Conservation (phyloP, 1,140 invertebrate species). For the Branchinecta lindahli region DNA sequence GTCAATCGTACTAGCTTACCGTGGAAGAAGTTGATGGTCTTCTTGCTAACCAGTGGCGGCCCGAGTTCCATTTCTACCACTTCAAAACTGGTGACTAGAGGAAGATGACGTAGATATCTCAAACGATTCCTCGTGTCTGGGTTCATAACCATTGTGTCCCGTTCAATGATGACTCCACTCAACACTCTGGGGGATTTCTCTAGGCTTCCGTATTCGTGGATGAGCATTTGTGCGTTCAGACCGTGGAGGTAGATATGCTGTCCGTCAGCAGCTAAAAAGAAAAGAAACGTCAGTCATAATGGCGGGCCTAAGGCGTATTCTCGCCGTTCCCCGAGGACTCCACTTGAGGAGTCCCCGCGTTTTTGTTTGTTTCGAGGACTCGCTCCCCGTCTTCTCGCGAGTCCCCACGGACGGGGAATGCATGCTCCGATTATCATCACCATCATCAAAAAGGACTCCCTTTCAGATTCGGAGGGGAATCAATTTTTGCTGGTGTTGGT, state of each 20-base stretch:
- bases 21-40: slow-evolving; percentile 46
- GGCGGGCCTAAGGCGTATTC: neutral
- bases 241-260: slow-evolving; percentile 84
- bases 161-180: slow-evolving; percentile 56
- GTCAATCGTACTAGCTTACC: slow-evolving; percentile 32
- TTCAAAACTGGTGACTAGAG: slow-evolving; percentile 73
- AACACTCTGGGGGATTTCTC: slow-evolving; percentile 59
- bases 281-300: slow-evolving; percentile 18
- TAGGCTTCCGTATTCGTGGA: slow-evolving; percentile 64
- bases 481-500: no score
- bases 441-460: no score
- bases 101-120: slow-evolving; percentile 71
- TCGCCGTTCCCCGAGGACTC: no score
- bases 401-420: no score
- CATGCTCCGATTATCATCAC: no score
- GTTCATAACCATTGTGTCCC: slow-evolving; percentile 64
- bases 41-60: slow-evolving; percentile 48
- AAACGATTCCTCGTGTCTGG: slow-evolving; percentile 57
- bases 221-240: slow-evolving; percentile 76
- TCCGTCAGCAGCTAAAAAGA: slow-evolving; percentile 56
- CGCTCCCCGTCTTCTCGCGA: no score
- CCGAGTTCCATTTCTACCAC: slow-evolving; percentile 68
- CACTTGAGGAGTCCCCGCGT: no score
- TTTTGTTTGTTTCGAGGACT: no score
- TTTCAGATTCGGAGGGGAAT: no score